These are phyloP conservation scores for Ichneumoninae sp. DNA, from an alignment of 2,888 invertebrate species.

Conservation along the genomic window DNA sequence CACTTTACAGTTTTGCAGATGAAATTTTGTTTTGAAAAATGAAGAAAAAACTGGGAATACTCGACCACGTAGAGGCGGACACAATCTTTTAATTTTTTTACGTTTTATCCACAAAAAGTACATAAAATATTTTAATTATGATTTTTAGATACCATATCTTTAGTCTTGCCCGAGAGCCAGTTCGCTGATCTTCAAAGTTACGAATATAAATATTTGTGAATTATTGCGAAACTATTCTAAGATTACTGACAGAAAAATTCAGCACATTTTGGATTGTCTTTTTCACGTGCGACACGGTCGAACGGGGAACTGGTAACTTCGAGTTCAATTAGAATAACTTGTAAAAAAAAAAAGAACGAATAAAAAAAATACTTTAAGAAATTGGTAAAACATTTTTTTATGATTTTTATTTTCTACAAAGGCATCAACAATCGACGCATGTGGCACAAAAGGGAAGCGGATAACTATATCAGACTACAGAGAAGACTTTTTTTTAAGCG, in stretches of 20 bases:
- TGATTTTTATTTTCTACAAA: background rate
- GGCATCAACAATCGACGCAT: background rate
- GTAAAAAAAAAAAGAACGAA: background rate
- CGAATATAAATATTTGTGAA: background rate
- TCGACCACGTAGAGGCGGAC: no score
- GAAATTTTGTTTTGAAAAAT: no score
- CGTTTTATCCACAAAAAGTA: background rate
- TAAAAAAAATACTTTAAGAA: background rate
- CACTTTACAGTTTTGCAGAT: no score
- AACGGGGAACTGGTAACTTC: background rate
- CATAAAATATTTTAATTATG: background rate
- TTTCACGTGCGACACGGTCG: background rate
- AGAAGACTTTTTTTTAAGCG: background rate
- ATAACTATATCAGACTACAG: conserved; percentile 1
- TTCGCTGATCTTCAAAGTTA: background rate
- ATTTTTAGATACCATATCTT: background rate
- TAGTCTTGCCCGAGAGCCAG: background rate
- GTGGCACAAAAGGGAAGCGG: background rate
- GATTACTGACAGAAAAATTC: background rate
- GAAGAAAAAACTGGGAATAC: no score
- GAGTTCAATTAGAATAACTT: background rate
- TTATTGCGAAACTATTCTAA: background rate
- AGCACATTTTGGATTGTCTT: background rate
- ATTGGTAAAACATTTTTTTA: background rate
- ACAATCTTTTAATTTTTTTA: background rate